These are phyloP conservation scores for Oryzaephilus surinamensis DNA, from an alignment of 1,140 invertebrate species.

Conservation along the genomic window DNA sequence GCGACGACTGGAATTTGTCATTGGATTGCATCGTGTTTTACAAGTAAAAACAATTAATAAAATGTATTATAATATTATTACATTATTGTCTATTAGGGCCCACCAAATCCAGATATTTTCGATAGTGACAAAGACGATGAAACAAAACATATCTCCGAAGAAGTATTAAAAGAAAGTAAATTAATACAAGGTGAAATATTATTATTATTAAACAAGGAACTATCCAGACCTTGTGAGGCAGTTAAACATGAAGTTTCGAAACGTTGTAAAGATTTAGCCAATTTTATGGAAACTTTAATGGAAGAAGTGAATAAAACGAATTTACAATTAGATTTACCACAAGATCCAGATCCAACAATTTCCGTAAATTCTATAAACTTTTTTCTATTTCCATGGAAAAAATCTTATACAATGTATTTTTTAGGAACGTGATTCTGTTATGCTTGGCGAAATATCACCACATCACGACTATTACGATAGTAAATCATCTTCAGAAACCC, in stretches of 20 bases:
- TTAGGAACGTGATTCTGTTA: constrained; percentile 68
- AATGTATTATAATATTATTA: constrained; percentile 5
- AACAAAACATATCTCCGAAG: constrained; percentile 39
- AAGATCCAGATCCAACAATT: constrained; percentile 42
- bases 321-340: constrained; percentile 45
- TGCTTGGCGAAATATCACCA: constrained; percentile 76
- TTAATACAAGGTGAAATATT: constrained; percentile 58
- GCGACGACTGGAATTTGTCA: constrained; percentile 79
- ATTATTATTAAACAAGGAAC: constrained; percentile 48
- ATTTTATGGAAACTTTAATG: constrained; percentile 64
- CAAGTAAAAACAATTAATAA: constrained; percentile 42
- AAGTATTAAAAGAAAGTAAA: constrained; percentile 49
- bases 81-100: constrained; percentile 43
- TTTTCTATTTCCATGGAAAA: constrained; percentile 26
- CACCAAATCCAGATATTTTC: constrained; percentile 62
- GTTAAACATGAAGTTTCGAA: constrained; percentile 51
- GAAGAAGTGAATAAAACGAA: constrained; percentile 48
- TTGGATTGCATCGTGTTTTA: constrained; percentile 75
- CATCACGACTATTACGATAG: constrained; percentile 72
- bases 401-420: too few species aligned
- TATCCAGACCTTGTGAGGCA: constrained; percentile 45
- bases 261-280: constrained; percentile 58
- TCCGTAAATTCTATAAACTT: constrained; percentile 44
- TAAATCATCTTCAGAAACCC: constrained; percentile 71
- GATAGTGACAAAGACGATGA: constrained; percentile 39